Evolutionary conservation across 2,888 invertebrate species (phyloP), one percentile per base, ranked within the genome.

Genomic region (Leptopterna dolabrata): DNA sequence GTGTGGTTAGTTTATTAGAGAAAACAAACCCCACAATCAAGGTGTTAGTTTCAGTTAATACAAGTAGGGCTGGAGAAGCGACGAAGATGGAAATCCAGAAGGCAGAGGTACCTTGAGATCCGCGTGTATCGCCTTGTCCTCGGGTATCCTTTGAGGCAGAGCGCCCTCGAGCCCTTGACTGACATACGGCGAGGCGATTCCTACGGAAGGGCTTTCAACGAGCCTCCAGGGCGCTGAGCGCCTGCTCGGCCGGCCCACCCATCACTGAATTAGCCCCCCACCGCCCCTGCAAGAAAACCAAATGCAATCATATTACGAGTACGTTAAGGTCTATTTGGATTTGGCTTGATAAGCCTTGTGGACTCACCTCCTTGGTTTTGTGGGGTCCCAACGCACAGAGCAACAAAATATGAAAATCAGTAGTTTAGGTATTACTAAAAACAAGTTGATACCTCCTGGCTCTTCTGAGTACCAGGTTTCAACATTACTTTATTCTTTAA

Each of bases 61-160:
- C 7, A 7, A 4, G 36, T 36, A 36, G 16, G 43, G 63, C 7
- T 63, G 19, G 24, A 63, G 24, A 63, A 63, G 63, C 63, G 11
- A 11, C 24, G 9, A 63, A 24, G 19, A 27, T 9, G 24, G 27
- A 24, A 27, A 63, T 27, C 24, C 9, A 1, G 1, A 63, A 13
- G 36, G 24, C 6, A 47, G 9, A 24, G 63, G 45, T 83, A 83
- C 83, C 83, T 83, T 71, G 83, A 70, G 63, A 63, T 83, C 71
- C 83, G 36, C 24, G 83, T 83, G 83, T 83, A 83, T 24, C 83
- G 63, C 71, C 83, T 83, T 27, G 83, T 83, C 71, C 83, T 70
- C 24, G 83, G 83, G 30, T 83, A 83, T 70, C 71, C 83, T 83
- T 43, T 83, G 70, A 83, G 63, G 83, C 83, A 71, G 45, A 83